Evolutionary conservation across 2,797 vertebrate genomes (phyloP).

Genomic region (Neosalanx taihuensis): DNA sequence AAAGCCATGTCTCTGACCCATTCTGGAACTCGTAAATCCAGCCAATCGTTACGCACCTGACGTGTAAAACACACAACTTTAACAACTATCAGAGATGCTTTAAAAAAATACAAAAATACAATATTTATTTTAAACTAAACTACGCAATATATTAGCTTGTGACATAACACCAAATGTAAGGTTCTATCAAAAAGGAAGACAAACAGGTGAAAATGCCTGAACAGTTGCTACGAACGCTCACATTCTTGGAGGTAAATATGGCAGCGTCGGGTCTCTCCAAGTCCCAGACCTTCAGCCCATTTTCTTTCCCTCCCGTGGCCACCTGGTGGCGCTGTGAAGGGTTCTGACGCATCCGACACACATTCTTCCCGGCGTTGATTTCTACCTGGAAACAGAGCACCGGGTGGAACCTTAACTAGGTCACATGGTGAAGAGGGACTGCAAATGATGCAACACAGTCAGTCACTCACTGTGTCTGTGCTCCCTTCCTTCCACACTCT

Average conservation of each 20-base stretch:
- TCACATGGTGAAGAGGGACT: neutral
- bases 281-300: conserved; percentile 86
- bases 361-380: conserved; percentile 71
- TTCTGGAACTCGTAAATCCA: conserved; percentile 79
- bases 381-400: conserved; percentile 54
- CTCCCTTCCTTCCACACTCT: conserved; percentile 78
- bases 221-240: conserved; percentile 53
- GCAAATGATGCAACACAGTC: neutral
- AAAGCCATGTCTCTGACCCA: conserved; percentile 87
- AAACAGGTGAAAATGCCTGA: neutral
- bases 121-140: neutral
- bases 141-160: neutral
- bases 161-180: no score
- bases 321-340: conserved; percentile 58
- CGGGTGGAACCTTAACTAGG: neutral
- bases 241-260: conserved; percentile 82
- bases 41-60: conserved; percentile 82
- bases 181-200: neutral
- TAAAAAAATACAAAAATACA: conserved; percentile 6
- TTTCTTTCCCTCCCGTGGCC: conserved; percentile 86
- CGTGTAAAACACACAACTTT: neutral
- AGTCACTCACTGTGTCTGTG: conserved; percentile 64
- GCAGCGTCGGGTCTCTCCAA: conserved; percentile 75
- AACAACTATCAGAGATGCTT: conserved; percentile 23
- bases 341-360: conserved; percentile 81